Evolutionary conservation across 1,140 invertebrate genomes (phyloP).

Genomic region (Liolophura sinensis): DNA sequence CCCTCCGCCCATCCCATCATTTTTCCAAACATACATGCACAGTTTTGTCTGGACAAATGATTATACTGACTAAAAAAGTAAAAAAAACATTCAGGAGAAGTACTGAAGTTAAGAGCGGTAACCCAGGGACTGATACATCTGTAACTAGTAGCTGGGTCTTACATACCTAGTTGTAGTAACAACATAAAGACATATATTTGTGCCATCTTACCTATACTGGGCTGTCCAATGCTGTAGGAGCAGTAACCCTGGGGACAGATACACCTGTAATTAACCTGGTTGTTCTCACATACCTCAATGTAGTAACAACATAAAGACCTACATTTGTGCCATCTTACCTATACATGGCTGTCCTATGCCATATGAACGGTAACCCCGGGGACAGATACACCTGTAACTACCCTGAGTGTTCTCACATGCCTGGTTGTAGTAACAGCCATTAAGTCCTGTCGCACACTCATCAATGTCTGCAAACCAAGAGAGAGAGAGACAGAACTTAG

Average conservation of each 20-base stretch:
- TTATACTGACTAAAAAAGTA: too few relatives aligned
- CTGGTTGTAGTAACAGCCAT: constrained; percentile 41
- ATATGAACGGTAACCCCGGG: constrained; percentile 63
- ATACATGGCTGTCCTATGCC: constrained; percentile 56
- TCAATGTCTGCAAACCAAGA: constrained; percentile 50
- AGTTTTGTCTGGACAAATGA: too few relatives aligned
- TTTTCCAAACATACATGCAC: too few relatives aligned
- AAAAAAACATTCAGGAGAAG: too few relatives aligned
- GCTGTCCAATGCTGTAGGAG: constrained; percentile 56
- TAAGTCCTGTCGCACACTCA: constrained; percentile 48
- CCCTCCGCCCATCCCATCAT: too few relatives aligned
- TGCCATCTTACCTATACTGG: constrained; percentile 52
- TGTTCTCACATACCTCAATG: too few relatives aligned
- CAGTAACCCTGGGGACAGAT: too few relatives aligned
- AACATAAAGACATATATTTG: not conserved
- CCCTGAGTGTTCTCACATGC: constrained; percentile 64
- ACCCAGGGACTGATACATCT: too few relatives aligned
- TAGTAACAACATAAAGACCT: not conserved
- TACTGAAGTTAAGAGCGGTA: too few relatives aligned
- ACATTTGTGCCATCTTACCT: constrained; percentile 35
- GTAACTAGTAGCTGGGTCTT: too few relatives aligned
- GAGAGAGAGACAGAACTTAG: not conserved
- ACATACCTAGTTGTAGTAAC: too few relatives aligned
- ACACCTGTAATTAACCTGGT: too few relatives aligned
- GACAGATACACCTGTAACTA: constrained; percentile 65